phyloP scores from a whole-genome alignment of 2,113 vertebrate genomes.

The Lycocorax pyrrhopterus region DNA sequence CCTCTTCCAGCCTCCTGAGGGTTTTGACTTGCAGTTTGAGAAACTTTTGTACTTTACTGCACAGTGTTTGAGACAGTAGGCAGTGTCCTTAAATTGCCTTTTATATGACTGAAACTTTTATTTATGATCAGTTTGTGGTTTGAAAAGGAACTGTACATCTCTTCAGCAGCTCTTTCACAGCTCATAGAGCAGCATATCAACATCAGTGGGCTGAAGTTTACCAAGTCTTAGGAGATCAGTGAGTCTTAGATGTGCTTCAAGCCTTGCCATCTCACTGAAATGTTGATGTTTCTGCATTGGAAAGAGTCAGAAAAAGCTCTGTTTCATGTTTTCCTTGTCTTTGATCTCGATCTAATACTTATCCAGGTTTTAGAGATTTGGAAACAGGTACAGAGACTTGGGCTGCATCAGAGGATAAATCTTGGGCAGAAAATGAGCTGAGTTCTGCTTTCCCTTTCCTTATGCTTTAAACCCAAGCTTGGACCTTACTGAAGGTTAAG shows the following conservation, averaged over 20 bases:
- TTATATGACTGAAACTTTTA: neutral
- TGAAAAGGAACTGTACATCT: neutral
- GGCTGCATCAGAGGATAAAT: neutral
- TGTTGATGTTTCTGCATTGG: neutral
- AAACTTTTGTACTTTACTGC: neutral
- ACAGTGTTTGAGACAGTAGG: neutral
- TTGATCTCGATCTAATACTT: neutral
- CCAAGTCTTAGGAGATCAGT: neutral
- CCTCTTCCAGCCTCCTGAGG: neutral
- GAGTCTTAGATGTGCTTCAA: neutral
- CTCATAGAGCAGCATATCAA: neutral
- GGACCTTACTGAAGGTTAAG: neutral
- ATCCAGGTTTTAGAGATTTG: neutral
- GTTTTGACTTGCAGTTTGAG: neutral
- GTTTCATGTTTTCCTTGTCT: neutral
- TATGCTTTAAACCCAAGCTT: neutral
- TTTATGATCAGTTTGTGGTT: neutral
- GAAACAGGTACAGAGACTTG: neutral
- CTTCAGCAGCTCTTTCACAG: slow-evolving; percentile 14
- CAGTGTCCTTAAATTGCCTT: neutral
- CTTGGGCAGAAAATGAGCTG: neutral
- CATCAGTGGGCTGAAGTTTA: neutral
- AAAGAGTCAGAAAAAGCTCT: neutral
- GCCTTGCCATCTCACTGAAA: neutral
- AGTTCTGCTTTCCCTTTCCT: neutral